Percentiles rank a stretch among this genome's conserved stretches.
phyloP scores from a whole-genome alignment of 2,113 vertebrate species.

The Sphyrna mokarran region DNA sequence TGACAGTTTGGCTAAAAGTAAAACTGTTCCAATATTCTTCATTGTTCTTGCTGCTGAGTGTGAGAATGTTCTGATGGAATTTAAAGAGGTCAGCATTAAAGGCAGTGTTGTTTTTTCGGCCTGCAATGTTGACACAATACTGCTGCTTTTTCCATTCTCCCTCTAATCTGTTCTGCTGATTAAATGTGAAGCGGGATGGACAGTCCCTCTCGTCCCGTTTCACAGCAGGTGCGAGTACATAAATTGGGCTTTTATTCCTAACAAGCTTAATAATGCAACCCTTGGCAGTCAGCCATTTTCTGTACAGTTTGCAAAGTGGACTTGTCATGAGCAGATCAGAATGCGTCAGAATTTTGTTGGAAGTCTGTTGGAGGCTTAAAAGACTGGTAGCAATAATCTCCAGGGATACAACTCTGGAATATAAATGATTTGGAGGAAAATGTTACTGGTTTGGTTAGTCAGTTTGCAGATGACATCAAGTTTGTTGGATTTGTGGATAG shows the following conservation, averaged over 20 bases:
- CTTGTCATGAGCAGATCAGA: not conserved
- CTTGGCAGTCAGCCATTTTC: not conserved
- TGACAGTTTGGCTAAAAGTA: not conserved
- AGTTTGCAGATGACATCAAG: too few species aligned
- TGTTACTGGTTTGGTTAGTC: too few species aligned
- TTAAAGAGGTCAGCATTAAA: not conserved
- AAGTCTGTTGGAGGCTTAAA: not conserved
- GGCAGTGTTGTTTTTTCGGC: not conserved
- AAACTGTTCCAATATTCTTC: not conserved
- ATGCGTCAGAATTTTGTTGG: not conserved
- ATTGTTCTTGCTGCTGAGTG: not conserved
- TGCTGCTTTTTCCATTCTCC: not conserved
- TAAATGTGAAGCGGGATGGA: not conserved
- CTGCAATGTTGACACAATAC: not conserved
- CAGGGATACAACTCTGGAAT: not conserved
- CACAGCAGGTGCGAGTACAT: not conserved
- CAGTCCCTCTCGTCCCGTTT: not conserved
- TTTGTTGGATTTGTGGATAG: too few species aligned
- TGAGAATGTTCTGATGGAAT: not conserved
- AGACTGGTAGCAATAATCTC: not conserved
- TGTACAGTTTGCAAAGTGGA: not conserved
- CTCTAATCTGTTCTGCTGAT: not conserved
- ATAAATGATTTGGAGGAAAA: too few species aligned
- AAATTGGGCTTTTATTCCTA: not conserved
- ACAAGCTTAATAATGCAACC: not conserved